A percentile compares a stretch with the other conserved stretches of the same genome.
Evolutionary conservation across 92 coral and sea anemone species (phyloP).

Genomic region (Epizoanthus stellaris): DNA sequence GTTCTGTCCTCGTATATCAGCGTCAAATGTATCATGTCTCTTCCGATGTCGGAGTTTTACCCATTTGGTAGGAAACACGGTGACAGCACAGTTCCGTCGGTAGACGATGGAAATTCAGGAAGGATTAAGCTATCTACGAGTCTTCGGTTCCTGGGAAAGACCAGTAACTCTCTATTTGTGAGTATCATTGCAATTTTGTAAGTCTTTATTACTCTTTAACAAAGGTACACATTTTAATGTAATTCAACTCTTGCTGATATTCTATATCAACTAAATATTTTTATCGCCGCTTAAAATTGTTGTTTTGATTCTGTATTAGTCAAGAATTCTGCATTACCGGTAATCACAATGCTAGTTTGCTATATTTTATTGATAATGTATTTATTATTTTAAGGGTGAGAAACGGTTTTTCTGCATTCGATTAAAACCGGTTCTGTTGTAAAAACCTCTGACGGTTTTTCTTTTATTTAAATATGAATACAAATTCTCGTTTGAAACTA

Average conservation of each 20-base stretch:
- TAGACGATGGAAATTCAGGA: conserved; percentile 34
- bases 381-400: background rate
- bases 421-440: background rate
- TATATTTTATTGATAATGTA: background rate
- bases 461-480: background rate
- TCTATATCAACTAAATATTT: background rate
- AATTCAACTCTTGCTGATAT: background rate
- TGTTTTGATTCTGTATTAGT: conserved; percentile 5
- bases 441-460: background rate
- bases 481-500: background rate
- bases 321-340: background rate
- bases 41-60: conserved; percentile 26
- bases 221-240: background rate
- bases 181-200: background rate
- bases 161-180: conserved; percentile 27
- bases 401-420: background rate
- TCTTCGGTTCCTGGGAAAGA: conserved; percentile 31
- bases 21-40: background rate
- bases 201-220: background rate
- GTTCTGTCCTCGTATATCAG: background rate
- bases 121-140: background rate
- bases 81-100: background rate
- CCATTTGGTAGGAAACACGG: conserved; percentile 19
- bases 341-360: background rate
- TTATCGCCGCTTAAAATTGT: background rate